These are phyloP conservation scores for Helicoverpa zea DNA, from an alignment of 1,140 invertebrate genomes.

Conservation along the genomic window DNA sequence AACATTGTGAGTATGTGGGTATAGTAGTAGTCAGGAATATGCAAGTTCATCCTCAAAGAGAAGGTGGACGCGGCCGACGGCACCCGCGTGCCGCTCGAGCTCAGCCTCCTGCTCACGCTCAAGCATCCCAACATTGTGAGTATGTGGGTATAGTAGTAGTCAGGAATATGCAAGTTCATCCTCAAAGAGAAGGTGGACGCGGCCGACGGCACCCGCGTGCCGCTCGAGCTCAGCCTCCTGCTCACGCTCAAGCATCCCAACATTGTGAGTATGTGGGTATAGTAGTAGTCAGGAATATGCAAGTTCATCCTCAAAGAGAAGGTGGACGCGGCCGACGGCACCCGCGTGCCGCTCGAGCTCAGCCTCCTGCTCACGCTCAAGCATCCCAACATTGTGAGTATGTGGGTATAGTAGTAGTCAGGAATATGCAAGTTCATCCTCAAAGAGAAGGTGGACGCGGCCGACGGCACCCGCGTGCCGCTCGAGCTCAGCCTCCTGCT, in stretches of 20 bases:
- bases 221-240: constrained; percentile 90
- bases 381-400: constrained; percentile 91
- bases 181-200: constrained; percentile 90
- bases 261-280: constrained; percentile 86
- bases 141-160: constrained; percentile 30
- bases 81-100: constrained; percentile 89
- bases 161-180: constrained; percentile 92
- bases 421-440: constrained; percentile 92
- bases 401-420: background rate
- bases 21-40: too few species aligned
- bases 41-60: constrained; percentile 91
- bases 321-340: constrained; percentile 87
- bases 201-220: constrained; percentile 87
- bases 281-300: too few species aligned
- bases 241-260: constrained; percentile 90
- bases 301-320: constrained; percentile 92
- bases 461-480: constrained; percentile 87
- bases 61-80: constrained; percentile 89
- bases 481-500: constrained; percentile 90
- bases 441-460: constrained; percentile 89
- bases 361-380: constrained; percentile 89
- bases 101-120: constrained; percentile 89
- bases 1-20: constrained; percentile 88
- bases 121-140: constrained; percentile 91
- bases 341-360: constrained; percentile 90